Conservation (phyloP, 2,113 vertebrate genomes). For the Dasyurus viverrinus region DNA sequence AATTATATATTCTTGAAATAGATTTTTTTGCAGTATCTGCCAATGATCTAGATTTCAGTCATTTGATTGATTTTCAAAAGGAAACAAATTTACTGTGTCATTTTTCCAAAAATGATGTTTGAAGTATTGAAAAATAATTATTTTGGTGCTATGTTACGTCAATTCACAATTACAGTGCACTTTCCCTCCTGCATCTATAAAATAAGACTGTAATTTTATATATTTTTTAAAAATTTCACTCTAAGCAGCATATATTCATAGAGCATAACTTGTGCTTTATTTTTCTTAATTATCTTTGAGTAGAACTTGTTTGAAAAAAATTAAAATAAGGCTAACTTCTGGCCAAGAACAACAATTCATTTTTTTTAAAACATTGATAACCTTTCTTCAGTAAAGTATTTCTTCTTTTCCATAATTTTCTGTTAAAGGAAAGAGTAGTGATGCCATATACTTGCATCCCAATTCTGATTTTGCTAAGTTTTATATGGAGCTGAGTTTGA, state of each 20-base stretch:
- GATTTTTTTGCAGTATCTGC: neutral
- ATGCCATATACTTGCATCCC: neutral
- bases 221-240: neutral
- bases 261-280: neutral
- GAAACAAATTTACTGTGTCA: neutral
- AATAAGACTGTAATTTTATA: neutral
- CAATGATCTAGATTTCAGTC: neutral
- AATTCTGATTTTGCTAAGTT: neutral
- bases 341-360: neutral
- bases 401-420: neutral
- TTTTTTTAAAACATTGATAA: neutral
- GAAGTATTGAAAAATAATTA: neutral
- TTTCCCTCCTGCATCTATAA: neutral
- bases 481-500: neutral
- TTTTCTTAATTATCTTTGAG: neutral
- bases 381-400: neutral
- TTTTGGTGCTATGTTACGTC: neutral
- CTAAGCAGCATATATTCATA: neutral
- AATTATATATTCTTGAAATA: neutral
- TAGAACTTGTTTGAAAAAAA: neutral
- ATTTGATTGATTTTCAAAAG: neutral
- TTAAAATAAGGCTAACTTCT: neutral
- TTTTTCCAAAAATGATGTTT: neutral
- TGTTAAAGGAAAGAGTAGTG: neutral
- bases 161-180: neutral